Base-by-base conservation (phyloP, 30 jellyfish, hydroid and myxozoan species). In the Hydra vulgaris region DNA sequence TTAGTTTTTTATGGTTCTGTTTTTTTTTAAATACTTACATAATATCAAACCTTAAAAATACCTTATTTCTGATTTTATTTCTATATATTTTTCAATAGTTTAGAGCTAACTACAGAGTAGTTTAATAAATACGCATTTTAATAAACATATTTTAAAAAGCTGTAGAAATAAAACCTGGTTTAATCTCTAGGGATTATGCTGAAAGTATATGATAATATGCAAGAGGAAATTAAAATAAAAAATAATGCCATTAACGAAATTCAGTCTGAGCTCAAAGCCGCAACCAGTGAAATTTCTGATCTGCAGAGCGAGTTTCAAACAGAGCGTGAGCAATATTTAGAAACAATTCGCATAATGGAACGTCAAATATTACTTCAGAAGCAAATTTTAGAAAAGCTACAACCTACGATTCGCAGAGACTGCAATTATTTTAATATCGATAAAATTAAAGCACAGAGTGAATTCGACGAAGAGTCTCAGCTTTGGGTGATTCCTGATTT, bases 381-480 rank as follows among this genome's bases (percentile, higher is more conserved):
- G 25, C 95, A 85, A 81, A 87, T 94, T 21, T 24, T 94, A 70
- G 95, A 94, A 69, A 94, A 87, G 84, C 26, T 94, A 27, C 99
- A 94, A 70, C 99, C 99, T 0, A 85, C 96, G 67, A 79, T 94
- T 17, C 90, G 99, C 52, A 86, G 99, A 22, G 98, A 92, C 77
- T 92, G 98, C 55, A 92, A 92, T 76, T 92, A 92, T 75, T 87
- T 73, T 82, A 85, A 92, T 72, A 26, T 86, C 4, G 98, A 92
- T 75, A 80, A 86, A 15, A 87, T 92, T 27, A 81, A 81, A 66
- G 54, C 77, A 56, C 78, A 67, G 56, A 73, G 95, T 26, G 93
- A 86, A 73, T 92, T 92, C 89, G 96, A 92, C 70, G 98, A 92
- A 21, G 89, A 83, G n/a, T 1, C 21, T 15, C 95, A 80, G 23